Base-by-base conservation (phyloP, 2,797 vertebrate genomes). In the Lateolabrax maculatus region DNA sequence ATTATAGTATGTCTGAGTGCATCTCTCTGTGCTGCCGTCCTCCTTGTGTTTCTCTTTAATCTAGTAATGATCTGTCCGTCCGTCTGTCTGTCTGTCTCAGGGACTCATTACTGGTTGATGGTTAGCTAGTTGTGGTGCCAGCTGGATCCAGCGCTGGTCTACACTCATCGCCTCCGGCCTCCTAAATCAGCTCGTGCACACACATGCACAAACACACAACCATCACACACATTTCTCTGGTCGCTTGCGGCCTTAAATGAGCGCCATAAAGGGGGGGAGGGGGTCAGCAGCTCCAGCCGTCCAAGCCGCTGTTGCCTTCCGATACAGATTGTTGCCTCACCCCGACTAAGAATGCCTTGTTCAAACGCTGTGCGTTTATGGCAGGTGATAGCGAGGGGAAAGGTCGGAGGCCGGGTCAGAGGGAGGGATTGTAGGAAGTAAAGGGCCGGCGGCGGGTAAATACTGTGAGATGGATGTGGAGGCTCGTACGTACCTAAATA, bases 371-470 rank as follows among this genome's bases (percentile, higher is more conserved):
- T 63, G 5, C 62, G 4, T 93, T 93, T 93, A 94, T 93, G 83
- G 88, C 88, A 89, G 91, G 91, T 92, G 91, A 93, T 93, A 87
- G 72, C 18, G 36, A 84, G 91, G 88, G 79, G 75, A 92, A 88
- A 88, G 89, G 86, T 93, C 87, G 88, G 75, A 85, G 84, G 85
- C 57, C 77, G 57, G 84, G 88, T 79, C 81, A 89, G 55, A 56
- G 46, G 37, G 53, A 89, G 79, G 69, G 79, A 84, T 80, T 70
- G 83, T 62, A 92, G 86, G 91, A 93, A 89, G 85, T 77, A 61
- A 83, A 83, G 44, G 12, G 65, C 36, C 11, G 64, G 62, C 55
- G 12, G 25, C 29, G 15, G 56, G 84, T 90, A 88, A 88, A 89
- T 77, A 88, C 43, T 55, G 37, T 9, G 55, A 89, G 85, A 83